Evolutionary conservation across 2,113 vertebrate genomes (phyloP).

Genomic region (Myotis yumanensis): DNA sequence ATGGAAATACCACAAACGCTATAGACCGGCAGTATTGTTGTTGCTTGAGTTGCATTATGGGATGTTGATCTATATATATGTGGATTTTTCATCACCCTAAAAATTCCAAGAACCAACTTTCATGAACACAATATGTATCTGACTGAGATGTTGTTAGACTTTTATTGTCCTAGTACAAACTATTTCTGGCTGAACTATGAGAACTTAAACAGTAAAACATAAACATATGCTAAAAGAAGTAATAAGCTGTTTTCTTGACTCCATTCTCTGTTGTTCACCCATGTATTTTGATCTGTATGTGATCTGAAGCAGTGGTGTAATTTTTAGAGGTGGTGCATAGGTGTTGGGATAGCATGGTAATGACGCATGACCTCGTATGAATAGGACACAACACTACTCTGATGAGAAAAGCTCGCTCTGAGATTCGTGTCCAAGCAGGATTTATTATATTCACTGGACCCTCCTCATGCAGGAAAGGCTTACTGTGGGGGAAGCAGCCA

Average conservation of each 20-base stretch:
- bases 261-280: neutral
- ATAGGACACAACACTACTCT: accelerated
- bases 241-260: neutral
- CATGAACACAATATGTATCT: neutral
- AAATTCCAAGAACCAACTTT: neutral
- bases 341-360: accelerated
- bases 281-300: neutral
- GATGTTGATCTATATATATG: neutral
- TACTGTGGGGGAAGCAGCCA: accelerated
- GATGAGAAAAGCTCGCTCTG: neutral
- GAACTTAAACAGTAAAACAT: neutral
- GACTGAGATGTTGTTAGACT: neutral
- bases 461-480: neutral
- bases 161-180: neutral
- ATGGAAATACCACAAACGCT: neutral
- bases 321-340: neutral
- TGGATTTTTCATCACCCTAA: neutral
- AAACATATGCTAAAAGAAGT: neutral
- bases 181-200: neutral
- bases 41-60: neutral
- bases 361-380: accelerated
- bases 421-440: neutral
- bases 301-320: neutral
- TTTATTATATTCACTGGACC: neutral
- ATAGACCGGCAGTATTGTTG: neutral